Evolutionary conservation across 2,888 invertebrate genomes (phyloP).

Genomic region (Emesis furor): DNA sequence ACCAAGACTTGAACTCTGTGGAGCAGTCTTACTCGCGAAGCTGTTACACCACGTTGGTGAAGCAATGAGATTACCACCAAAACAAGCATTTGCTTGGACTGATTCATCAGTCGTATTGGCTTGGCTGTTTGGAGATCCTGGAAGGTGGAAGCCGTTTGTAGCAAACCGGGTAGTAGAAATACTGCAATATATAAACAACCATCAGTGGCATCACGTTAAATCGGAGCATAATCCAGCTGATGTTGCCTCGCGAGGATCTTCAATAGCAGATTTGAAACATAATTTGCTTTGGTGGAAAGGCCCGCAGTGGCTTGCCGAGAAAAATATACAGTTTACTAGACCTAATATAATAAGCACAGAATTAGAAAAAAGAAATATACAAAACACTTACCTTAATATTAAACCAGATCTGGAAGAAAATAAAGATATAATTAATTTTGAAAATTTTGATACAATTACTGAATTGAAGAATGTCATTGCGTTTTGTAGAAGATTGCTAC

Average conservation of each 20-base stretch:
- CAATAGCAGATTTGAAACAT: not conserved
- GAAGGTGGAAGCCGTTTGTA: not conserved
- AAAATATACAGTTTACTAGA: not conserved
- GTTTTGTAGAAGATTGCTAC: too few relatives aligned
- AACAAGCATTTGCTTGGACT: not conserved
- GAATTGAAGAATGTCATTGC: too few relatives aligned
- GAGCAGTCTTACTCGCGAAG: slow-evolving; percentile 43
- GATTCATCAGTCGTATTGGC: not conserved
- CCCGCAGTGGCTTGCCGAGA: not conserved
- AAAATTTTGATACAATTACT: too few relatives aligned
- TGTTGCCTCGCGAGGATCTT: not conserved
- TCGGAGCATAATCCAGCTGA: not conserved
- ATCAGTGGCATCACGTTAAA: not conserved
- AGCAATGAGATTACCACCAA: slow-evolving; percentile 48
- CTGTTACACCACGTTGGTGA: slow-evolving; percentile 43
- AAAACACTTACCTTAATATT: not conserved
- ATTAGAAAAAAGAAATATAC: not conserved
- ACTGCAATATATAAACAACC: not conserved
- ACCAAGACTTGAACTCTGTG: slow-evolving; percentile 48
- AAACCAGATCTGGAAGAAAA: not conserved
- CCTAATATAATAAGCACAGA: not conserved
- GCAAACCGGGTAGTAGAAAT: not conserved
- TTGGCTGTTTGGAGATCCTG: not conserved
- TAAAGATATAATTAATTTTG: not conserved
- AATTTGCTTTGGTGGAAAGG: not conserved